These are phyloP conservation scores for Bellardia pandia DNA, from an alignment of 2,888 invertebrate genomes.

Conservation along the genomic window DNA sequence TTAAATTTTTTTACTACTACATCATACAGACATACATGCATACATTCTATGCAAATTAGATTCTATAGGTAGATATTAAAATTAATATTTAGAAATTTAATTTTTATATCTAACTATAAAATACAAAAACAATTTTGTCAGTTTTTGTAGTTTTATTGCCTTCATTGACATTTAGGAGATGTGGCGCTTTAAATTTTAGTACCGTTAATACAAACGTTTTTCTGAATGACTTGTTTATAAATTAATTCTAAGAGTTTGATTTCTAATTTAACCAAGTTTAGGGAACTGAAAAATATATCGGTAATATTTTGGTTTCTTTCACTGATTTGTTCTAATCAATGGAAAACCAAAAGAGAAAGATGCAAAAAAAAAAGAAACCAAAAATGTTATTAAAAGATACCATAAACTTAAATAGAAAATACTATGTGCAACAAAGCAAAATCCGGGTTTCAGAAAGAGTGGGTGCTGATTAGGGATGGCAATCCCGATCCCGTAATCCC, in stretches of 20 bases:
- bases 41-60: constrained; percentile 32
- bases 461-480: no score
- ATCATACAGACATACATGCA: not conserved
- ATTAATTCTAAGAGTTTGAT: not conserved
- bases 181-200: constrained; percentile 32
- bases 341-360: no score
- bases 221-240: not conserved
- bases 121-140: not conserved
- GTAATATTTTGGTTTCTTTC: no score
- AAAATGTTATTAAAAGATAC: no score
- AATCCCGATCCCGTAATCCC: no score
- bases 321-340: no score
- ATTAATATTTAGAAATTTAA: constrained; percentile 38
- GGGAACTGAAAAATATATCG: no score
- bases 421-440: no score
- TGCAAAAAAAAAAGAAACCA: no score
- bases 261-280: no score
- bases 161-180: constrained; percentile 11
- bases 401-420: no score
- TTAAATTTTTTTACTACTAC: constrained; percentile 8
- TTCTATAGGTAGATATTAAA: not conserved
- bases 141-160: constrained; percentile 31
- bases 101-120: not conserved
- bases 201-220: constrained; percentile 4
- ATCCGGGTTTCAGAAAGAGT: no score